Percentiles rank a stretch among this genome's conserved stretches.
phyloP scores from a whole-genome alignment of 2,888 invertebrate genomes.

The Agonum fuliginosum region DNA sequence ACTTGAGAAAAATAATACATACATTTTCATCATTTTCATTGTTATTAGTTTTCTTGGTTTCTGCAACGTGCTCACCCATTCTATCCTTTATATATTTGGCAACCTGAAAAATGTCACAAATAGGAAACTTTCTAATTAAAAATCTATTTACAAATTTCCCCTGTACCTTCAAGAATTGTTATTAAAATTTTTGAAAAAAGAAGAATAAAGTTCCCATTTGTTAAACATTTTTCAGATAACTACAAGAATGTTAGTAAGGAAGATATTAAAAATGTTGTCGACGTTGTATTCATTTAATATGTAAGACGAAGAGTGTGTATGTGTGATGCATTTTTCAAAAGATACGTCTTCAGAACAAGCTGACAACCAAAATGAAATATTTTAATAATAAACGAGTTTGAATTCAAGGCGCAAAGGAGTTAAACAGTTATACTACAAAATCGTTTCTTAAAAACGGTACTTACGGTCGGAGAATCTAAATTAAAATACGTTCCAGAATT shows the following conservation, averaged over 20 bases:
- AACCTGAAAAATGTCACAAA: constrained; percentile 21
- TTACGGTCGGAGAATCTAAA: not conserved
- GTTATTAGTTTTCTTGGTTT: not conserved
- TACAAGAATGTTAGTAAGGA: not conserved
- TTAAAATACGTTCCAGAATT: too few relatives aligned
- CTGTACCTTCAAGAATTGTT: not conserved
- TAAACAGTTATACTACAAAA: not conserved
- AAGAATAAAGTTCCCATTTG: not conserved
- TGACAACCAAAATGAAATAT: constrained; percentile 22
- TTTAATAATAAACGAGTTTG: constrained; percentile 28
- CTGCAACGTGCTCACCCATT: not conserved
- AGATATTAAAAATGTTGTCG: not conserved
- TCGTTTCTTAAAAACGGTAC: not conserved
- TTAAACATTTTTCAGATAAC: not conserved
- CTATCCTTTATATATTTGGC: not conserved
- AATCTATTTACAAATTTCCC: not conserved
- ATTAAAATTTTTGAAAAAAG: not conserved
- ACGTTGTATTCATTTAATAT: too few relatives aligned
- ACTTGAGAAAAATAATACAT: not conserved
- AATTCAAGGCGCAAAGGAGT: not conserved
- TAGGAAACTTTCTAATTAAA: not conserved
- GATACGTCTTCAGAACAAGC: too few relatives aligned
- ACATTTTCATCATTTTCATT: constrained; percentile 3
- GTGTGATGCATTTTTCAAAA: not conserved
- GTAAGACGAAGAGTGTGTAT: too few relatives aligned